phyloP scores from a whole-genome alignment of 2,113 vertebrate genomes.

The Lasiurus cinereus region DNA sequence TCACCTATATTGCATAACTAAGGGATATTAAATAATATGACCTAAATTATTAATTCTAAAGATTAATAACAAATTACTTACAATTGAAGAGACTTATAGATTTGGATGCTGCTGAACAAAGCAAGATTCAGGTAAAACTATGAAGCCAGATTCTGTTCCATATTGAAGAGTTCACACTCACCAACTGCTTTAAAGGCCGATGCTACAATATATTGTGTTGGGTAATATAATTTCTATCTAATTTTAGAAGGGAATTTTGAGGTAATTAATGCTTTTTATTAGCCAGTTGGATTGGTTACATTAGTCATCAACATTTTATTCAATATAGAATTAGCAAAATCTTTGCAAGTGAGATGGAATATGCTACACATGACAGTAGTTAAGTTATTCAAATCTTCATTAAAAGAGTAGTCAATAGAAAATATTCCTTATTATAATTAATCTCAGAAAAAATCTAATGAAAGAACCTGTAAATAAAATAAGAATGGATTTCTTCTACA shows the following conservation, averaged over 20 bases:
- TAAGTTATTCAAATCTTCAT: conserved; percentile 79
- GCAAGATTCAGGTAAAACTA: neutral
- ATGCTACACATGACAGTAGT: conserved; percentile 71
- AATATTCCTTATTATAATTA: conserved; percentile 76
- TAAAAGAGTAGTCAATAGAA: conserved; percentile 82
- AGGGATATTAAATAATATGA: neutral
- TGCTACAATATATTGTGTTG: neutral
- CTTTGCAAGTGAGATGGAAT: conserved; percentile 75
- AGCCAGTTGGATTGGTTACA: conserved; percentile 72
- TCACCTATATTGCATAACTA: conserved; percentile 55
- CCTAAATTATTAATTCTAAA: conserved; percentile 54
- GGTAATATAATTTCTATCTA: neutral
- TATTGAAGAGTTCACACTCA: conserved; percentile 4
- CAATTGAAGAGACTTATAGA: neutral
- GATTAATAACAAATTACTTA: conserved; percentile 60
- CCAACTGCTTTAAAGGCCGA: conserved; percentile 32
- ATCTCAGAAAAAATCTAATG: conserved; percentile 64
- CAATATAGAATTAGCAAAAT: conserved; percentile 76
- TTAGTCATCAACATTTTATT: conserved; percentile 78
- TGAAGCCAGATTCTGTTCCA: neutral
- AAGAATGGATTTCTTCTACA: conserved; percentile 66
- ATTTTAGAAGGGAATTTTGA: conserved; percentile 73
- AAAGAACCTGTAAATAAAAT: conserved; percentile 75
- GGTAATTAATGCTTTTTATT: conserved; percentile 76
- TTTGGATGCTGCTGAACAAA: conserved; percentile 40